Percentiles rank a stretch among this genome's conserved stretches.
Evolutionary conservation across 2,113 vertebrate genomes (phyloP).

Genomic region (Macquaria australasica): DNA sequence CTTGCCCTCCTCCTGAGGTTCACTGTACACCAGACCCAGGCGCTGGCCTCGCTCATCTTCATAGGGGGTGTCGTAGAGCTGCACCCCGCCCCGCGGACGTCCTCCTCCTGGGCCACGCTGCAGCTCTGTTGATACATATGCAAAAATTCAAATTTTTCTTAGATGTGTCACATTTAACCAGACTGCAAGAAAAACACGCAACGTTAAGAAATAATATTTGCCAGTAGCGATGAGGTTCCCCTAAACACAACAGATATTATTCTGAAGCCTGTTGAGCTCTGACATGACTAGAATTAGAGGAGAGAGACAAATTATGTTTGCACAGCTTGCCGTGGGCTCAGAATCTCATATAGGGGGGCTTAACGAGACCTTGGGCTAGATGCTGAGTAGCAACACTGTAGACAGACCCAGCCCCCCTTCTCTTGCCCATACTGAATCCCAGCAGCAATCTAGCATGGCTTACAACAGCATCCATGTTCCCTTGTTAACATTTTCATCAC

Average conservation of each 20-base stretch:
- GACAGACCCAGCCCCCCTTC: slow-evolving; percentile 35
- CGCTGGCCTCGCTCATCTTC: slow-evolving; percentile 84
- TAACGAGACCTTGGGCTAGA: slow-evolving; percentile 66
- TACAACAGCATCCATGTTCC: slow-evolving; percentile 39
- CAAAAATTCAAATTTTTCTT: slow-evolving; percentile 6
- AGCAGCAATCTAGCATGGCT: slow-evolving; percentile 55
- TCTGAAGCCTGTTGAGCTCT: slow-evolving; percentile 72
- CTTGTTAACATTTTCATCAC: slow-evolving; percentile 73
- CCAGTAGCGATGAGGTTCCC: neutral
- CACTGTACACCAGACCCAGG: slow-evolving; percentile 77
- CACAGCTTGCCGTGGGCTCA: slow-evolving; percentile 76
- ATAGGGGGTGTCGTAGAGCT: slow-evolving; percentile 95
- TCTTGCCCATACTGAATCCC: slow-evolving; percentile 47
- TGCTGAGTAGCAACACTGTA: slow-evolving; percentile 63
- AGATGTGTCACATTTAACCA: neutral
- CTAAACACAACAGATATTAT: slow-evolving; percentile 45
- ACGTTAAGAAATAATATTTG: slow-evolving; percentile 34
- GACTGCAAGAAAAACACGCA: slow-evolving; percentile 25
- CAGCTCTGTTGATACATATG: slow-evolving; percentile 71
- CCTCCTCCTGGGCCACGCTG: slow-evolving; percentile 77
- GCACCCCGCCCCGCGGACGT: slow-evolving; percentile 77
- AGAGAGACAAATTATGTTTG: slow-evolving; percentile 78
- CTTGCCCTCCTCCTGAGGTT: slow-evolving; percentile 85
- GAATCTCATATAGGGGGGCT: slow-evolving; percentile 68
- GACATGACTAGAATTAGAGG: slow-evolving; percentile 72